These are phyloP conservation scores for Poecilus cupreus DNA, from an alignment of 2,888 invertebrate genomes.

Conservation along the genomic window DNA sequence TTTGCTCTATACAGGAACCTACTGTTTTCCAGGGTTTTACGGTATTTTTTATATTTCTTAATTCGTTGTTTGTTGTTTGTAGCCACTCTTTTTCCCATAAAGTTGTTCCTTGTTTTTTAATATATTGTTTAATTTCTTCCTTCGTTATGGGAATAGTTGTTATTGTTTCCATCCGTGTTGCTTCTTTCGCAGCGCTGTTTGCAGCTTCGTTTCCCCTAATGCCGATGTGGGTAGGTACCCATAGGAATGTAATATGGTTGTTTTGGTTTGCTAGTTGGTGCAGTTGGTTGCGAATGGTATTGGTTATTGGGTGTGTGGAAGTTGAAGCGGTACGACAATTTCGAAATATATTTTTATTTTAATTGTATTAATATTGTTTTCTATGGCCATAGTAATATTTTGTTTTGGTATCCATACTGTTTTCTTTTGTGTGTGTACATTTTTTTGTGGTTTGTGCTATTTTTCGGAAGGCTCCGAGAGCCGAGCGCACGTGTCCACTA, in stretches of 20 bases:
- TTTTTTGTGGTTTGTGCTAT: too few relatives aligned
- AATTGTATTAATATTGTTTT: too few relatives aligned
- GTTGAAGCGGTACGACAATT: too few relatives aligned
- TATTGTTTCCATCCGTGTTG: background rate
- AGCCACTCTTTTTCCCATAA: too few relatives aligned
- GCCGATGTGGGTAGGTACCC: background rate
- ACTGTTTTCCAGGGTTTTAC: background rate
- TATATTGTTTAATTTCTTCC: background rate
- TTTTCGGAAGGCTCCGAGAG: too few relatives aligned
- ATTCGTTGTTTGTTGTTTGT: slow-evolving; percentile 21
- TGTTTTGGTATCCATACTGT: too few relatives aligned
- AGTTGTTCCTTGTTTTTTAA: background rate
- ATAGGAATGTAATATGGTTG: background rate
- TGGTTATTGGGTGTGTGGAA: background rate
- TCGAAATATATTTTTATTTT: too few relatives aligned
- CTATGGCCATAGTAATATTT: too few relatives aligned
- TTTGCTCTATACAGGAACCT: background rate
- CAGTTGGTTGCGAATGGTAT: background rate
- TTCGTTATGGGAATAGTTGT: background rate
- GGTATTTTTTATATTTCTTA: background rate
- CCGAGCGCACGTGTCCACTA: too few relatives aligned
- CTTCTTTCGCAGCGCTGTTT: background rate
- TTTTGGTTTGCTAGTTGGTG: background rate
- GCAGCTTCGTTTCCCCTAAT: background rate
- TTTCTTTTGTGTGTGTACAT: too few relatives aligned